Base-by-base conservation (phyloP, 1,140 invertebrate genomes). In the Fopius arisanus region DNA sequence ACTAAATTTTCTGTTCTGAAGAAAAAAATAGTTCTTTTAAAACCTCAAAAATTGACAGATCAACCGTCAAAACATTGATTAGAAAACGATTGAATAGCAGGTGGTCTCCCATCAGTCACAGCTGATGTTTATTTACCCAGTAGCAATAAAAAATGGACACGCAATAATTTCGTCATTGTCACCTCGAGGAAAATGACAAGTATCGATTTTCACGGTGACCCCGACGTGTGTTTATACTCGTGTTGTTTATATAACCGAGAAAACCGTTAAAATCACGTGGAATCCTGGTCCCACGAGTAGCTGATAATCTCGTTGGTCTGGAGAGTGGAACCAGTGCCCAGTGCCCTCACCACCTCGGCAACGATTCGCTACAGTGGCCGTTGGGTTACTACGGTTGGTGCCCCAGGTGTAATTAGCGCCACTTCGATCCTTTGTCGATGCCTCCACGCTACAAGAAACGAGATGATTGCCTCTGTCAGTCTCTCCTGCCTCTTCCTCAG, bases 391-490 rank as follows among this genome's bases (percentile, higher is more conserved):
- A 14, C 14, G 33, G 23, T 23, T 21, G 43, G 43, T 67, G 41
- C 40, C 72, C n/a, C 12, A 23, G 67, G 54, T 69, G 77, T 76
- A 78, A 78, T 78, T 78, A 78, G 77, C 77, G 75, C 75, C 75
- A 78, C 71, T 75, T 74, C 68, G 77, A 74, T 75, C 62, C 66
- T 78, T 76, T 75, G 77, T 78, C 54, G 54, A 71, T 68, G 62
- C 70, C 66, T 41, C 59, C 33, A 71, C 72, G 67, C 43, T 59
- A 43, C 63, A 68, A 59, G 66, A 70, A 73, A 72, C 70, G 69
- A 73, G 75, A 72, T 76, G 75, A 76, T 76, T 75, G 70, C 70
- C 59, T 65, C 29, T 19, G 14, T 48, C 1, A 48, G n/a, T 33
- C 14, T 28, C 54, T n/a, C 16, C n/a, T 26, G 2, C 23, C 21